Evolutionary conservation across 1,140 invertebrate genomes (phyloP).

Genomic region (Zophobas morio): DNA sequence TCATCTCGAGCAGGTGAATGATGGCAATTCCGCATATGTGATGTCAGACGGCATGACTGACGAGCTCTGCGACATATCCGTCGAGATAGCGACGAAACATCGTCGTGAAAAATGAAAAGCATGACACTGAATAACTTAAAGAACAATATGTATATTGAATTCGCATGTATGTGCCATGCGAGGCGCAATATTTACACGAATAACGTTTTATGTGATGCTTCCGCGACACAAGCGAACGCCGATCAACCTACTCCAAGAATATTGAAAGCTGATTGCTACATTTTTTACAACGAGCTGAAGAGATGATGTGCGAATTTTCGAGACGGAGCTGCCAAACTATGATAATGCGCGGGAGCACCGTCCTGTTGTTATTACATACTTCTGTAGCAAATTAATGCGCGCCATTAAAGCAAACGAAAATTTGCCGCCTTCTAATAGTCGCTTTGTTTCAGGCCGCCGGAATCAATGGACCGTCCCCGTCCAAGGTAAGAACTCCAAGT

Average conservation of each 20-base stretch:
- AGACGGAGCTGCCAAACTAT: not conserved
- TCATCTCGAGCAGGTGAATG: slow-evolving; percentile 43
- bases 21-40: slow-evolving; percentile 47
- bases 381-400: too few species aligned
- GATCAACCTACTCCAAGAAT: slow-evolving; percentile 44
- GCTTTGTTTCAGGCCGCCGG: slow-evolving; percentile 27
- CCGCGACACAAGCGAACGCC: slow-evolving; percentile 26
- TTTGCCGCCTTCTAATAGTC: slow-evolving; percentile 1
- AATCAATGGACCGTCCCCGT: not conserved
- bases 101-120: slow-evolving; percentile 54
- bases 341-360: not conserved
- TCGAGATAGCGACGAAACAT: slow-evolving; percentile 51
- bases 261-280: slow-evolving; percentile 48
- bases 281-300: slow-evolving; percentile 32
- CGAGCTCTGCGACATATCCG: slow-evolving; percentile 47
- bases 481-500: slow-evolving; percentile 29
- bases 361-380: not conserved
- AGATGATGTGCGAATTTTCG: slow-evolving; percentile 38
- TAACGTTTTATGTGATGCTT: slow-evolving; percentile 40
- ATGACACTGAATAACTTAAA: slow-evolving; percentile 56
- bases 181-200: slow-evolving; percentile 38
- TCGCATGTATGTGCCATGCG: slow-evolving; percentile 41
- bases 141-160: slow-evolving; percentile 53
- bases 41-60: slow-evolving; percentile 50
- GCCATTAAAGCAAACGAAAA: too few species aligned